Evolutionary conservation across 2,113 vertebrate species (phyloP), one percentile per base, ranked within the genome.

Genomic region (Zonotrichia leucophrys): DNA sequence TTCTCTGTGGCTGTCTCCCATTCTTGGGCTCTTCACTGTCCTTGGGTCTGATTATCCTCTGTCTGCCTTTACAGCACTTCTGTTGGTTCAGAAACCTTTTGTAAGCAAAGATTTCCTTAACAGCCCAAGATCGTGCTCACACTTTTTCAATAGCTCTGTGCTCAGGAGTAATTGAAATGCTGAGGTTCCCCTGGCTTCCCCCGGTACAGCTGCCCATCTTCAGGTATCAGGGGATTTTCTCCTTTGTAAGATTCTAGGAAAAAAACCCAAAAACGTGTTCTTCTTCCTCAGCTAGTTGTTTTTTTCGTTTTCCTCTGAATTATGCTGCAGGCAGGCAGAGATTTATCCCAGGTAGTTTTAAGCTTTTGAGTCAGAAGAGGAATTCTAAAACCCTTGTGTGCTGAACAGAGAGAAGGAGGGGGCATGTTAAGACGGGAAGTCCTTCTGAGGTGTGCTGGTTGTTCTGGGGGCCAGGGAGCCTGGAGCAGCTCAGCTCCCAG

Each of bases 91-190:
- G 52, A 94, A 90, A 46, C 20, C 74, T 74, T 85, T 70, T 52
- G 13, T 63, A 82, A 87, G 52, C 66, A 75, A 56, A 84, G 33
- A 41, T 92, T 94, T 93, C 62, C 49, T 72, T 84, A 81, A 78
- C 39, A 89, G 80, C 60, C 39, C n/a, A 25, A 68, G 60, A 76
- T 83, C 50, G 33, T 3, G 9, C 58, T 62, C 70, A 62, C 75
- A 22, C 62, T 80, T 92, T 92, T 85, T 88, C 73, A 77, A 10
- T 67, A 77, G 37, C 63, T 91, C 12, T 1, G 14, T 83, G n/a
- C 62, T 90, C 37, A 59, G 31, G 17, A 74, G 56, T 50, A 83
- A 63, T 44, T 70, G 68, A 94, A 92, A 83, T 63, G 30, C 59
- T 74, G 5, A 93, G 50, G 28, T 74, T 83, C 7, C 44, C 28